A percentile compares a stretch with the other conserved stretches of the same genome.
Evolutionary conservation across 2,113 vertebrate genomes (phyloP).

Genomic region (Pelmatolapia mariae): DNA sequence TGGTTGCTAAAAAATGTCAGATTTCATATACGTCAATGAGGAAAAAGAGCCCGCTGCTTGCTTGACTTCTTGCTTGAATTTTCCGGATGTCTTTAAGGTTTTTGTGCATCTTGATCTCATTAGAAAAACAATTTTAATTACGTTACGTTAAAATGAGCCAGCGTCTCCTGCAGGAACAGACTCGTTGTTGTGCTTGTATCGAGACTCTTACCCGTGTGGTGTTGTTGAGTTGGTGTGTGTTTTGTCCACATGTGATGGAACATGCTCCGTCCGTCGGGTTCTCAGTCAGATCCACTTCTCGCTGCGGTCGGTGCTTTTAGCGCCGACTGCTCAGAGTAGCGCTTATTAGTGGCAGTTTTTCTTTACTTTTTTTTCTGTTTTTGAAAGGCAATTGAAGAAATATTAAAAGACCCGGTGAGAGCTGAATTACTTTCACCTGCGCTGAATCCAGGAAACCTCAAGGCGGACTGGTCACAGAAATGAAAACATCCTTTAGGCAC

Average conservation of each 20-base stretch:
- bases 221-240: background rate
- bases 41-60: background rate
- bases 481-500: background rate
- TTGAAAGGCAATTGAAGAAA: background rate
- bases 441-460: background rate
- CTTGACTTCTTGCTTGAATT: background rate
- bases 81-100: background rate
- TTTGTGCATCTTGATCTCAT: background rate
- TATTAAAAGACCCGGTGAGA: background rate
- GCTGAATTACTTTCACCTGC: background rate
- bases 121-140: background rate
- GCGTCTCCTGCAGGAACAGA: rapidly evolving
- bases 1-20: rapidly evolving
- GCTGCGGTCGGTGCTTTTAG: background rate
- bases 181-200: background rate
- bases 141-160: rapidly evolving
- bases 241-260: background rate
- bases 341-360: background rate
- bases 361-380: background rate
- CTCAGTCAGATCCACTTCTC: background rate
- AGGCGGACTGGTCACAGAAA: background rate
- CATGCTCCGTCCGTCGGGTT: rapidly evolving
- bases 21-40: rapidly evolving
- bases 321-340: background rate
- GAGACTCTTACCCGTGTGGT: background rate